A percentile compares a stretch with the other conserved stretches of the same genome.
These are phyloP conservation scores for Centropyge bicolor DNA, from an alignment of 2,797 vertebrate genomes.

Conservation along the genomic window DNA sequence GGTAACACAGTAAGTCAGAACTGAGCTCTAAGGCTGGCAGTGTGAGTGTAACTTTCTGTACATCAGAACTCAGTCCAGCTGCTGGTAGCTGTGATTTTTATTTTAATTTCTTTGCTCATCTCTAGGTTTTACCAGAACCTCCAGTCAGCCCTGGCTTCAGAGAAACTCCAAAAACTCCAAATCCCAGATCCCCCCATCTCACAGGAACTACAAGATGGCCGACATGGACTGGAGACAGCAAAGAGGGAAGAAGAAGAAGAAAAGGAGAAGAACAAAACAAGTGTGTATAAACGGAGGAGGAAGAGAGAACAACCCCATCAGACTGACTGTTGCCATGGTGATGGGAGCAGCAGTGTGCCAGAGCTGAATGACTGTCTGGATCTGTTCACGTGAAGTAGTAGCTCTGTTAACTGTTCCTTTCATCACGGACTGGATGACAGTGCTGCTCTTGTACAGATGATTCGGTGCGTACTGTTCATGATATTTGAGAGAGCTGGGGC, in stretches of 20 bases:
- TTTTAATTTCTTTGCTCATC: not conserved
- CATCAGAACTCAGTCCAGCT: not conserved
- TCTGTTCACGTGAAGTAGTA: slow-evolving; percentile 55
- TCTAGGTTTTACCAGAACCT: slow-evolving; percentile 73
- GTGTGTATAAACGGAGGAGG: slow-evolving; percentile 61
- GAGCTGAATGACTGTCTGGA: slow-evolving; percentile 59
- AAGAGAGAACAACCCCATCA: slow-evolving; percentile 30
- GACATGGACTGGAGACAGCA: not conserved
- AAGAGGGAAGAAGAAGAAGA: not conserved
- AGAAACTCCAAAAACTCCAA: slow-evolving; percentile 28
- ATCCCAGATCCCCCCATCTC: slow-evolving; percentile 26
- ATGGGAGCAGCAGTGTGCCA: slow-evolving; percentile 12
- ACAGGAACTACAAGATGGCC: slow-evolving; percentile 4
- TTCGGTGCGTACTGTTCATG: not conserved
- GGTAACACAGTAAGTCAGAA: too few relatives aligned
- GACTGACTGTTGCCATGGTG: slow-evolving; percentile 35
- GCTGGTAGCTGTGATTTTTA: not conserved
- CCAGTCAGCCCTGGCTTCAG: slow-evolving; percentile 40
- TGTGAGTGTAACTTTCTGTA: not conserved
- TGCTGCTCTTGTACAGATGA: not conserved
- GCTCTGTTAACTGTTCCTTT: not conserved
- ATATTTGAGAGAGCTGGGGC: not conserved
- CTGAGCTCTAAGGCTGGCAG: too few relatives aligned
- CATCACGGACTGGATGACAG: not conserved
- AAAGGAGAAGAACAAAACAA: slow-evolving; percentile 2